Conservation (phyloP, 2,888 invertebrate species). For the Drosophila mulleri region DNA sequence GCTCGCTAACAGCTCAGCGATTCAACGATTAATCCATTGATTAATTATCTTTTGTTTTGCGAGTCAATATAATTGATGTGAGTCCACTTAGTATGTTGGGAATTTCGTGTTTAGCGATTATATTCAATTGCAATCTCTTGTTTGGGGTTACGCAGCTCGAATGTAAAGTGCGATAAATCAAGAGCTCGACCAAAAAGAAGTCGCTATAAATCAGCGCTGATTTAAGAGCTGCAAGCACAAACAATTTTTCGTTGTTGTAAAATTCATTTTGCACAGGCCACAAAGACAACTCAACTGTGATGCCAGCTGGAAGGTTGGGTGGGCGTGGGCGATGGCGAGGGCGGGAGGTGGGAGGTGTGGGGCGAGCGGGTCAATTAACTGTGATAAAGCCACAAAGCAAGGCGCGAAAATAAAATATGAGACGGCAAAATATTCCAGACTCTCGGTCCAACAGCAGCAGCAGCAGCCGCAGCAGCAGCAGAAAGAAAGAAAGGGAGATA, state of each 20-base stretch:
- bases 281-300: conserved; percentile 25
- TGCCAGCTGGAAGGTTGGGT: background rate
- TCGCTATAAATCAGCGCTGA: conserved; percentile 52
- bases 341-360: background rate
- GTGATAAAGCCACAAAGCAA: conserved; percentile 42
- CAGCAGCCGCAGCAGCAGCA: too few relatives aligned
- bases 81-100: conserved; percentile 1
- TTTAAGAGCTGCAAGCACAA: conserved; percentile 41
- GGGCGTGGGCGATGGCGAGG: background rate
- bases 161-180: conserved; percentile 45
- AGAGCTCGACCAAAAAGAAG: conserved; percentile 34
- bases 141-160: conserved; percentile 38
- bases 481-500: conserved; percentile 6
- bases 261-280: conserved; percentile 30
- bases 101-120: conserved; percentile 15
- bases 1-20: background rate
- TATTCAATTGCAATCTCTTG: conserved; percentile 41
- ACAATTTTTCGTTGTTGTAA: conserved; percentile 3
- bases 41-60: background rate
- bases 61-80: conserved; percentile 2
- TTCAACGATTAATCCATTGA: conserved; percentile 12
- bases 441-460: background rate
- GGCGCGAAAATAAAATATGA: conserved; percentile 42
- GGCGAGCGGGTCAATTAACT: conserved; percentile 37
- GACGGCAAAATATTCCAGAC: conserved; percentile 9